phyloP scores from a whole-genome alignment of 2,113 vertebrate genomes.

The Ariopsis seemanni region DNA sequence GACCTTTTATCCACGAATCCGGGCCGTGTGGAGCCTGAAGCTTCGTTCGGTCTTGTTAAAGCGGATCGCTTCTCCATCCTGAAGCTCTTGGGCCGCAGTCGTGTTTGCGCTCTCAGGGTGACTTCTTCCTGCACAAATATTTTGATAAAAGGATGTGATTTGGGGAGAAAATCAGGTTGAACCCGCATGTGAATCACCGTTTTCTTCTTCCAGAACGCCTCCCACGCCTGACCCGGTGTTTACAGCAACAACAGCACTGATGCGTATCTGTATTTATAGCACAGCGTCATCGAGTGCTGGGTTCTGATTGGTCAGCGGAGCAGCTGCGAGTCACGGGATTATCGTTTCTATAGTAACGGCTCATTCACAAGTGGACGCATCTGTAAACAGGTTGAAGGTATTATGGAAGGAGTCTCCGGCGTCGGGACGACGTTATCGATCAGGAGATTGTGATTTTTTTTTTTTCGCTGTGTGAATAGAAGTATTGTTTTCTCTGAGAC shows the following conservation, averaged over 20 bases:
- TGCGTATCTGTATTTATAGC: too few species aligned
- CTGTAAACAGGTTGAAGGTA: not conserved
- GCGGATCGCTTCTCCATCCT: not conserved
- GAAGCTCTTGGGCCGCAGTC: not conserved
- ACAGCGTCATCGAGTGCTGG: not conserved
- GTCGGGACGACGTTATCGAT: not conserved
- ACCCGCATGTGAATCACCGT: not conserved
- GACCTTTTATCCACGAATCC: too few species aligned
- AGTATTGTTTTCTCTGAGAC: not conserved
- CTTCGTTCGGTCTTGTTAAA: not conserved
- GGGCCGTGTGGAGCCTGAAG: not conserved
- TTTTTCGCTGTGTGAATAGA: too few species aligned
- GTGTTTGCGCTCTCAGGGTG: not conserved
- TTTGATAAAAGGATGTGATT: slow-evolving; percentile 7
- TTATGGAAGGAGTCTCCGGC: not conserved
- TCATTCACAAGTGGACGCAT: not conserved
- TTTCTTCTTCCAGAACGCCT: not conserved
- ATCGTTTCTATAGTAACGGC: not conserved
- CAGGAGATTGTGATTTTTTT: not conserved
- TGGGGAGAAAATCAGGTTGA: not conserved
- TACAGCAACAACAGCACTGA: too few species aligned
- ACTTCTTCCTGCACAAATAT: not conserved
- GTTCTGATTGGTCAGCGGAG: not conserved
- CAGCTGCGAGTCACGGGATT: not conserved
- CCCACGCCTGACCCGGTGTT: not conserved